Percentiles rank a stretch among this genome's conserved stretches.
Conservation (phyloP, 2,113 vertebrate species). For the Origma solitaria region DNA sequence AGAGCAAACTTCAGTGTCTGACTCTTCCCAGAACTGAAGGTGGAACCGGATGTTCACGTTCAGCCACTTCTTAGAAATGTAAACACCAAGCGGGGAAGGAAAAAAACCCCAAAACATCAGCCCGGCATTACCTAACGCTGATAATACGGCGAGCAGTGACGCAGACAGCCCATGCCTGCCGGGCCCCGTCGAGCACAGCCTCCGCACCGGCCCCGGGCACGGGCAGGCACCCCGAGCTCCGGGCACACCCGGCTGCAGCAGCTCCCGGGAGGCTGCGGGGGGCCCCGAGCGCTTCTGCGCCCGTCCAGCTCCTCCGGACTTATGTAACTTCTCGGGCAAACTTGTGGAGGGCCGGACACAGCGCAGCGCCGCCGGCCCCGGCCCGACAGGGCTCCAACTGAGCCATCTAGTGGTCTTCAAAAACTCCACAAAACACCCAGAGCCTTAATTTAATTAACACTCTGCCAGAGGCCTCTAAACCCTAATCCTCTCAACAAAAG, state of each 20-base stretch:
- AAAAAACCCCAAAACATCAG: neutral
- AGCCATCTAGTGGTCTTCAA: slow-evolving; percentile 45
- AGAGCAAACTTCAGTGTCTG: neutral
- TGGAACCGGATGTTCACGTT: neutral
- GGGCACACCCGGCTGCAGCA: too few species aligned
- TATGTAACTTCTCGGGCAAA: neutral
- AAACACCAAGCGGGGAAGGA: neutral
- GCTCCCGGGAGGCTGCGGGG: neutral
- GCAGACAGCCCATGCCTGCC: neutral
- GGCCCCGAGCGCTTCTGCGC: accelerated
- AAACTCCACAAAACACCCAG: neutral
- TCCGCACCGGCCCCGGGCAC: neutral
- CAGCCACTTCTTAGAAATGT: slow-evolving; percentile 1
- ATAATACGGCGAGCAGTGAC: neutral
- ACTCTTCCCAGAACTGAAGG: neutral
- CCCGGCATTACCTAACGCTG: neutral
- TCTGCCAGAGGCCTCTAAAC: slow-evolving; percentile 31
- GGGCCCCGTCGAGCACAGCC: accelerated
- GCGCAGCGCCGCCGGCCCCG: neutral
- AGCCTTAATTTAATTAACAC: slow-evolving; percentile 50
- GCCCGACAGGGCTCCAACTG: neutral
- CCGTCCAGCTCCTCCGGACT: neutral
- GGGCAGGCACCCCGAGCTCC: accelerated
- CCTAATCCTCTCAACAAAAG: slow-evolving; percentile 42
- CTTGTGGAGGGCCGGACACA: neutral